These are phyloP conservation scores for Crotophaga sulcirostris DNA, from an alignment of 2,113 vertebrate species.

Conservation along the genomic window DNA sequence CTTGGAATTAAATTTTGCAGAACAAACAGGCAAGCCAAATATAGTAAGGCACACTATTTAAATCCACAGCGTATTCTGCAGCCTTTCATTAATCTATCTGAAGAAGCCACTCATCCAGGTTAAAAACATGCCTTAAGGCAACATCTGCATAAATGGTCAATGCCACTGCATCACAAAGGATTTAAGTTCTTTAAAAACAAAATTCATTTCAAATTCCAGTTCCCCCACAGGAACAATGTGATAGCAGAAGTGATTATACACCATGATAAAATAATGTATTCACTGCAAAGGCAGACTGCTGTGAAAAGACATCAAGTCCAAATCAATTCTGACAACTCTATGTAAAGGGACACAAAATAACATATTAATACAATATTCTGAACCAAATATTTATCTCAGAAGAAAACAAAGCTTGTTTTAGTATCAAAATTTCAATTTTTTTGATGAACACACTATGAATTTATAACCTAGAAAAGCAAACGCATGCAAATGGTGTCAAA, in stretches of 20 bases:
- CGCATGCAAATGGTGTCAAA: background rate
- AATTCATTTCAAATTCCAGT: background rate
- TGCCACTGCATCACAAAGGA: background rate
- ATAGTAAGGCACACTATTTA: background rate
- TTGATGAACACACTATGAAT: background rate
- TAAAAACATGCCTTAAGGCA: background rate
- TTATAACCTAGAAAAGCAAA: background rate
- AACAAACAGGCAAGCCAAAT: background rate
- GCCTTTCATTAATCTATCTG: background rate
- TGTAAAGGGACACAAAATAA: background rate
- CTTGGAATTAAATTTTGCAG: background rate
- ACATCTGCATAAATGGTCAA: background rate
- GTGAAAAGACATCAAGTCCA: background rate
- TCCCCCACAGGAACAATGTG: background rate
- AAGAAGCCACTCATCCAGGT: background rate
- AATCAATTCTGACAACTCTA: background rate
- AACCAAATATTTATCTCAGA: background rate
- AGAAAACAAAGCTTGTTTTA: background rate
- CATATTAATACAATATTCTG: background rate
- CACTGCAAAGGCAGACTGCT: background rate
- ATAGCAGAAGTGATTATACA: background rate
- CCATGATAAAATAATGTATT: background rate
- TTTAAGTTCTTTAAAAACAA: background rate
- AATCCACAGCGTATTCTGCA: background rate
- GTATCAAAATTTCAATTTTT: background rate